Base-by-base conservation (phyloP, 2,888 invertebrate genomes). In the Apotomis turbidana region DNA sequence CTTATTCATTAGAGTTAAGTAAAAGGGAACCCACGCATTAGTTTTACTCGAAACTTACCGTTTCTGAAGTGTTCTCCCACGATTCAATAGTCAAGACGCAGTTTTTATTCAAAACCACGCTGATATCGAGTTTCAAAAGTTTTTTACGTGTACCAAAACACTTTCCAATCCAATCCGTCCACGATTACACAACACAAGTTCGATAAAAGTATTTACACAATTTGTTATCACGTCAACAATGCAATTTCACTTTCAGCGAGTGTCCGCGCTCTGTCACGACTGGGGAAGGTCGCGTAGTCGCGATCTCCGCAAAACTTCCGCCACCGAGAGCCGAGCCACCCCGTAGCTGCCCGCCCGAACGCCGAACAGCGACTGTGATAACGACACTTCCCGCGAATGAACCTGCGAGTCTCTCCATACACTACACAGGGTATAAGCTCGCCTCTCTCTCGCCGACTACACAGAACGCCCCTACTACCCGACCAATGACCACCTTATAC, bases 331-430 rank as follows among this genome's bases (percentile, higher is more conserved):
- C 13, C 44, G 13, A 12, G 38, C 15, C 54, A 66, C 64, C 57
- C 61, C 51, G 86, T 80, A 86, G 87, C 86, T 82, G 88, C 89
- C 91, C 85, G 90, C 86, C 84, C 91, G 90, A 88, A 79, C 85
- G 91, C 87, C 88, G 90, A 91, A 87, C 90, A 89, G 90, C 92
- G 90, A 93, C 93, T 93, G 92, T 91, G 91, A 92, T 93, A 93
- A 91, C 90, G 87, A 88, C 84, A 87, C 87, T 89, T 88, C 88
- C 87, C 86, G 79, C 90, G 85, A 90, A 87, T 87, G 86, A 89
- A 90, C 91, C 91, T 86, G 87, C 90, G 83, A 86, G 83, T 85
- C 90, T 87, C 86, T 86, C 86, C 85, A 87, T 86, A 87, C 84
- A 83, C 85, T 86, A 87, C 84, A 83, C 85, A 85, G 85, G 81